Evolutionary conservation across 2,113 vertebrate species (phyloP).

Genomic region (Hyaena hyaena): DNA sequence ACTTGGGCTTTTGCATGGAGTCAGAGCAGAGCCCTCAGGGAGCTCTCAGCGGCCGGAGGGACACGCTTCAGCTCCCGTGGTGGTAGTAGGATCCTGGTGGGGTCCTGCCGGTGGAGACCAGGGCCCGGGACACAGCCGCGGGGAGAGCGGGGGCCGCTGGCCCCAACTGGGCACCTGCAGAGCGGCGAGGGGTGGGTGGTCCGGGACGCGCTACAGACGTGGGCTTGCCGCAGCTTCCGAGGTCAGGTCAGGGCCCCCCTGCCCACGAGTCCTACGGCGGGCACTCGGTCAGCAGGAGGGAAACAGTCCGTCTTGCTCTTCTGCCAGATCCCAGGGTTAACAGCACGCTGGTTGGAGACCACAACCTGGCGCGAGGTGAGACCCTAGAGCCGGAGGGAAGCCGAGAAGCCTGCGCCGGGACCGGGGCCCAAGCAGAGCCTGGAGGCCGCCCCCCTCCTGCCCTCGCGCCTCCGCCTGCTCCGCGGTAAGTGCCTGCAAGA

Average conservation of each 20-base stretch:
- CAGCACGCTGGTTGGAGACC: conserved; percentile 83
- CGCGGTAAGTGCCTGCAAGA: conserved; percentile 80
- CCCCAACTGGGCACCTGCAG: neutral
- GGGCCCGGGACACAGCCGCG: neutral
- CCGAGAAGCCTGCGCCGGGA: conserved; percentile 73
- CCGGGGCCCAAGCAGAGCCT: conserved; percentile 71
- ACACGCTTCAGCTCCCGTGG: fast-evolving
- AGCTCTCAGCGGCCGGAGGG: neutral
- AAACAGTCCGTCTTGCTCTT: conserved; percentile 41
- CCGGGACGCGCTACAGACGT: fast-evolving
- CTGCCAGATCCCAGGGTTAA: conserved; percentile 67
- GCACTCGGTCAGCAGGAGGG: neutral
- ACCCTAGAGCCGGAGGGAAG: conserved; percentile 70
- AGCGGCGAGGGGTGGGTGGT: fast-evolving
- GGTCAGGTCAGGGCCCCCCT: neutral
- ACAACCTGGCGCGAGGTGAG: conserved; percentile 79
- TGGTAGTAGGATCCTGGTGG: fast-evolving
- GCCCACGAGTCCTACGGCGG: too few species aligned
- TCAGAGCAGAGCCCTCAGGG: neutral
- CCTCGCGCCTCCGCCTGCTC: conserved; percentile 75
- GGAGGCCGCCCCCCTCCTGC: conserved; percentile 63
- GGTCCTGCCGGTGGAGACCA: fast-evolving
- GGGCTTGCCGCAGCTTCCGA: neutral
- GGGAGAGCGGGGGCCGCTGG: neutral
- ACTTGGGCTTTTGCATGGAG: fast-evolving